Percentiles rank a stretch among this genome's conserved stretches.
Evolutionary conservation across 2,888 invertebrate genomes (phyloP).

Genomic region (Patella pellucida): DNA sequence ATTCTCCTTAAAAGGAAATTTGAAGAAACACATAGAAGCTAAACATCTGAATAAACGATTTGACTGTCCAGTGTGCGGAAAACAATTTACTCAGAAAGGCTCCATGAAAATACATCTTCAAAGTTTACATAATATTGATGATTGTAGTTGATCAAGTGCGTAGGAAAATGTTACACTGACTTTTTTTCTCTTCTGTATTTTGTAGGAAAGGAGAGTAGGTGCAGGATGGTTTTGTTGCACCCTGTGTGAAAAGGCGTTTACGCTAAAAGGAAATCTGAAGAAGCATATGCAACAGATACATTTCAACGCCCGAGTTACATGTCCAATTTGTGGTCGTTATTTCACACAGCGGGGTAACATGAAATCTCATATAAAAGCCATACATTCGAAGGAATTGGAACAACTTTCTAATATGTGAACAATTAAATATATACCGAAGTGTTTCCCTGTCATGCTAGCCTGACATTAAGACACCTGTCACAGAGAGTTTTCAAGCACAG

Average conservation of each 20-base stretch:
- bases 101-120: not conserved
- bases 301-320: not conserved
- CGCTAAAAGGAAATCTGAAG: constrained; percentile 3
- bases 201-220: not conserved
- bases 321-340: not conserved
- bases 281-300: not conserved
- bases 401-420: too few species aligned
- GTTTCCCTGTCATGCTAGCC: too few species aligned
- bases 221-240: not conserved
- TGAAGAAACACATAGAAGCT: constrained; percentile 1
- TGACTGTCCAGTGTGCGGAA: constrained; percentile 1
- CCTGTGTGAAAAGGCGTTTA: not conserved
- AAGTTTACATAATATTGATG: not conserved
- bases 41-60: not conserved
- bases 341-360: constrained; percentile 6
- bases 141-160: too few species aligned
- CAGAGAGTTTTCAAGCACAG: too few species aligned
- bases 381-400: not conserved
- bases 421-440: too few species aligned
- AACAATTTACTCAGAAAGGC: not conserved
- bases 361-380: not conserved
- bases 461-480: too few species aligned
- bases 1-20: not conserved
- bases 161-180: too few species aligned
- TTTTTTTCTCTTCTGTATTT: constrained; percentile 2